A percentile compares a stretch with the other conserved stretches of the same genome.
phyloP scores from a whole-genome alignment of 2,888 invertebrate species.

The Brenthis hecate region DNA sequence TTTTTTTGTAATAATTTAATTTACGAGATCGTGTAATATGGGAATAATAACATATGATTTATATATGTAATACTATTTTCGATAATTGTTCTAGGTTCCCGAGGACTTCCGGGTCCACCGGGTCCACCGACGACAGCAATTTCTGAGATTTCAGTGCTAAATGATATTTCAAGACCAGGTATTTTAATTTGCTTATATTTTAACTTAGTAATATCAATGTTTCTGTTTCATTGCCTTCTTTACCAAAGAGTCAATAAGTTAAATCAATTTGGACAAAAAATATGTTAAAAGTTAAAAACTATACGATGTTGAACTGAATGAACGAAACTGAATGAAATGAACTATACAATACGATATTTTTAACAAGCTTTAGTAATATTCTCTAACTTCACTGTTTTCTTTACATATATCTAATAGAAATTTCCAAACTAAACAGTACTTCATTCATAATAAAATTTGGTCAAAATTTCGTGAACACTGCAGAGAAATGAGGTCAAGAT shows the following conservation, averaged over 20 bases:
- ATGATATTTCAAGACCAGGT: slow-evolving; percentile 48
- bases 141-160: slow-evolving; percentile 60
- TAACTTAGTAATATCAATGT: neutral
- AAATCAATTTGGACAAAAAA: slow-evolving; percentile 3
- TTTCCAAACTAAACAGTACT: slow-evolving; percentile 33
- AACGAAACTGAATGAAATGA: too few relatives aligned
- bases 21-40: neutral
- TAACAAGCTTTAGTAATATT: slow-evolving; percentile 26
- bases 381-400: slow-evolving; percentile 28
- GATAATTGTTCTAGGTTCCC: slow-evolving; percentile 51
- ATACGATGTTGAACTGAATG: too few relatives aligned
- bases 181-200: neutral
- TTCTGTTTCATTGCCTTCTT: neutral
- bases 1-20: too few relatives aligned
- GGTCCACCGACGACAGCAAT: slow-evolving; percentile 52
- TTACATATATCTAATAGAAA: slow-evolving; percentile 33
- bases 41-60: slow-evolving; percentile 15
- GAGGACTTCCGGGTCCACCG: slow-evolving; percentile 68
- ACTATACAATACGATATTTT: too few relatives aligned
- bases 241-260: neutral
- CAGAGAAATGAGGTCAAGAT: slow-evolving; percentile 38
- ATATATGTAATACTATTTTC: neutral
- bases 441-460: slow-evolving; percentile 37
- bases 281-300: slow-evolving; percentile 6
- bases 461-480: slow-evolving; percentile 39